Evolutionary conservation across 2,113 vertebrate species (phyloP), one percentile per base, ranked within the genome.

Genomic region (Phodopus roborovskii): DNA sequence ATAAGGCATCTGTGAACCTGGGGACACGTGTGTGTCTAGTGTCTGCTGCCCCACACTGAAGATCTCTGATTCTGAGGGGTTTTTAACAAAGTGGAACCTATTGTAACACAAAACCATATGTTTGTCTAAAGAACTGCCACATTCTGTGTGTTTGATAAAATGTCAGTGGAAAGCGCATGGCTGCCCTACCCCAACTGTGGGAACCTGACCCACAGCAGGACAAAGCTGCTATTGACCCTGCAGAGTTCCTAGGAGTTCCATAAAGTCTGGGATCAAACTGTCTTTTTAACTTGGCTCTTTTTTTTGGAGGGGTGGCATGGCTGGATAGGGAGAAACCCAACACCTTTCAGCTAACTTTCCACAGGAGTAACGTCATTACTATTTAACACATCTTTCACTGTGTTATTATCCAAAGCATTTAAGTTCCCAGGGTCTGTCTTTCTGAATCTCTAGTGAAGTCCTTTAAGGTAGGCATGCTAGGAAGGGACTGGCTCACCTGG

Each of bases 121-220:
- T 98, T 74, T 81, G 48, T 89, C 92, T 93, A 87, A 84, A 1
- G 87, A 97, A 97, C 50, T 36, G 84, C 83, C 3, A 70, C 70
- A 97, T 74, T 90, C 86, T 93, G 91, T 50, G 42, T 91, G 85
- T 95, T 88, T 96, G 94, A 96, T 97, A 96, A 96, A 92, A 9
- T 94, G 88, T 73, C 20, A 15, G 94, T 70, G 96, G 79, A n/a
- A 94, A 39, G 91, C 84, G 78, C 64, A n/a, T 45, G 75, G 48
- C n/a, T 26, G 39, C 87, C 91, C 78, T 68, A 53, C 26, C 79
- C 73, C 70, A 77, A 50, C 83, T 50, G 53, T 95, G 96, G 82
- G 95, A 97, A 93, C 83, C 24, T 36, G 62, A 92, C 94, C 91
- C 26, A 8, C 78, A n/a, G 48, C 24, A 42, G 92, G 95, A 97